Percentiles rank a stretch among this genome's conserved stretches.
Evolutionary conservation across 1,140 invertebrate species (phyloP).

Genomic region (Metopolophium dirhodum): DNA sequence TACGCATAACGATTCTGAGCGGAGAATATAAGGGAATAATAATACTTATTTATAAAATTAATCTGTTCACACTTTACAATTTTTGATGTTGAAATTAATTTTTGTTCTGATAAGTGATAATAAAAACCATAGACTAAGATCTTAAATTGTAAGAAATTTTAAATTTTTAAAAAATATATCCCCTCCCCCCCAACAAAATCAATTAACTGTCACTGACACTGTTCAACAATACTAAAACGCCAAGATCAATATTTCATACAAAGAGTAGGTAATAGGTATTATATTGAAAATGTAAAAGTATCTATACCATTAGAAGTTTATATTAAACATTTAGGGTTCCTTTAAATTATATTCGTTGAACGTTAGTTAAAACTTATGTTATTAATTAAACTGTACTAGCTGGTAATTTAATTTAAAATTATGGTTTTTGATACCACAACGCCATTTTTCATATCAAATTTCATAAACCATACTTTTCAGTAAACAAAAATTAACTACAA

Average conservation of each 20-base stretch:
- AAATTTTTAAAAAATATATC: neutral
- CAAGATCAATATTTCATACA: neutral
- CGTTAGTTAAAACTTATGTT: neutral
- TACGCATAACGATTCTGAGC: too few relatives aligned
- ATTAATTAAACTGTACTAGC: neutral
- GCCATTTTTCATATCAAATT: neutral
- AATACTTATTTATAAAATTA: neutral
- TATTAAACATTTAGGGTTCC: neutral
- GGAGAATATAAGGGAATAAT: neutral
- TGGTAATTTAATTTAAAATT: neutral
- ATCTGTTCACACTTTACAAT: neutral
- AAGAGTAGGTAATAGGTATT: neutral
- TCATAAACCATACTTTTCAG: neutral
- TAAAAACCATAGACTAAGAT: neutral
- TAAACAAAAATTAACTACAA: neutral
- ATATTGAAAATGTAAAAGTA: neutral
- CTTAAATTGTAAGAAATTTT: too few relatives aligned
- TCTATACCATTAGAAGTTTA: neutral
- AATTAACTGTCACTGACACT: neutral
- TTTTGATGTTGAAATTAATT: neutral
- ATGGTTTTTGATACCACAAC: neutral
- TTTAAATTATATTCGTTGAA: neutral
- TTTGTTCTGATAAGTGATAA: neutral
- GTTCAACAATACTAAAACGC: neutral
- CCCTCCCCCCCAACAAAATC: neutral